Conservation (phyloP, 2,113 vertebrate genomes). For the Copsychus sechellarum region DNA sequence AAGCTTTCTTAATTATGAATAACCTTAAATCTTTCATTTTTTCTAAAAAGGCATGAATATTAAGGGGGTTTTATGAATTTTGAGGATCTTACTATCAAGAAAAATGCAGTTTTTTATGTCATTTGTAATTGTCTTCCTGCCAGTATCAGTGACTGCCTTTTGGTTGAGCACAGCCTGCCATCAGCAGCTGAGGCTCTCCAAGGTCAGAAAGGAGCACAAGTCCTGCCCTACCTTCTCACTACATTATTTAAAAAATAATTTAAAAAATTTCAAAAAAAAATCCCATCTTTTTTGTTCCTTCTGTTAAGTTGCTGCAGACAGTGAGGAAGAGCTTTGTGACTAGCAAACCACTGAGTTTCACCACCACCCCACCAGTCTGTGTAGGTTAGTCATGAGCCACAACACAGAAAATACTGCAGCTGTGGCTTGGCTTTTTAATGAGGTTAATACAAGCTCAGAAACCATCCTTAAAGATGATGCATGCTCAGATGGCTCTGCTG, state of each 20-base stretch:
- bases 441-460: background rate
- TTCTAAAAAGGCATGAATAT: background rate
- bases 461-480: background rate
- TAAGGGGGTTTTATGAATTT: background rate
- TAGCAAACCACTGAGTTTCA: rapidly evolving
- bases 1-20: background rate
- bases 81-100: background rate
- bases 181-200: rapidly evolving
- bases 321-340: background rate
- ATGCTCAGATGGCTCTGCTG: background rate
- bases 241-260: background rate
- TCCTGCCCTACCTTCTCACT: background rate
- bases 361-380: background rate
- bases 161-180: background rate
- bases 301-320: background rate
- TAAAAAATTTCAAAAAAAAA: no score
- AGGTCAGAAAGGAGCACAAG: background rate
- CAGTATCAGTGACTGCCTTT: background rate
- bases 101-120: background rate
- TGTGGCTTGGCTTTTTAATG: background rate
- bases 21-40: background rate
- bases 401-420: background rate
- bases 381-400: background rate
- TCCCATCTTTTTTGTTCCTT: background rate
- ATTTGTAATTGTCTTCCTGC: background rate